Conservation (phyloP, 2,113 vertebrate genomes). For the Salvelinus fontinalis region DNA sequence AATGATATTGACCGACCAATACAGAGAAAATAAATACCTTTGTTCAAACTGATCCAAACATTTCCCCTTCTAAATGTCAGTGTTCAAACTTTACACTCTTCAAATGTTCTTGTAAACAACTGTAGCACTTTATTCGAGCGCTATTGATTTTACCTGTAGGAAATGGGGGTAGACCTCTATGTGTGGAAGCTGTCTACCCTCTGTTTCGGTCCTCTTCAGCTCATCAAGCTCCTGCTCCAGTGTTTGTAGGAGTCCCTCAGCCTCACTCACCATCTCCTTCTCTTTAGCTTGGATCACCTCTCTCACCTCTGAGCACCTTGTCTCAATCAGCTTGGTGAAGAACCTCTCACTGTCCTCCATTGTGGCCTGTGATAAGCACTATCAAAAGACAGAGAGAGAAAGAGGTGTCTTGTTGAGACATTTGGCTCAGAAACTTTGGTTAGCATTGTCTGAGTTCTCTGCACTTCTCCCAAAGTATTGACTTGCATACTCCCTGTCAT, state of each 20-base stretch:
- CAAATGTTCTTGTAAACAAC: neutral
- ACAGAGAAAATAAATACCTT: too few relatives aligned
- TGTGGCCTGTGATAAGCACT: constrained; percentile 9
- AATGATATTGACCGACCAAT: too few relatives aligned
- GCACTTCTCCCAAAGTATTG: too few relatives aligned
- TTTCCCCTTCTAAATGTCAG: too few relatives aligned
- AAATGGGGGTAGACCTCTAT: constrained; percentile 10
- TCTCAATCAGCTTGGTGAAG: constrained; percentile 13
- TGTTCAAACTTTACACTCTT: neutral
- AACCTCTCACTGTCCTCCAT: neutral
- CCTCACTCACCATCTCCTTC: constrained; percentile 1
- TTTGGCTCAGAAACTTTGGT: neutral
- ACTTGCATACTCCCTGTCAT: too few relatives aligned
- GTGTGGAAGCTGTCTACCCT: neutral
- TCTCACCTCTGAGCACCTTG: neutral
- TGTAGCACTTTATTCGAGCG: neutral
- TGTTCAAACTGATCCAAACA: too few relatives aligned
- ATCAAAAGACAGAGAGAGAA: neutral
- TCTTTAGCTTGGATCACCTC: constrained; percentile 1
- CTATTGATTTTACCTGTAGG: constrained; percentile 1
- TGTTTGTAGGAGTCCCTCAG: neutral
- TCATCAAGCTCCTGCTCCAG: constrained; percentile 12
- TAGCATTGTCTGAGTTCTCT: neutral
- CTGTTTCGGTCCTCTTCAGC: neutral
- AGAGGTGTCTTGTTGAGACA: neutral